Conservation (phyloP, 2,113 vertebrate genomes). For the Seriola dumerili region DNA sequence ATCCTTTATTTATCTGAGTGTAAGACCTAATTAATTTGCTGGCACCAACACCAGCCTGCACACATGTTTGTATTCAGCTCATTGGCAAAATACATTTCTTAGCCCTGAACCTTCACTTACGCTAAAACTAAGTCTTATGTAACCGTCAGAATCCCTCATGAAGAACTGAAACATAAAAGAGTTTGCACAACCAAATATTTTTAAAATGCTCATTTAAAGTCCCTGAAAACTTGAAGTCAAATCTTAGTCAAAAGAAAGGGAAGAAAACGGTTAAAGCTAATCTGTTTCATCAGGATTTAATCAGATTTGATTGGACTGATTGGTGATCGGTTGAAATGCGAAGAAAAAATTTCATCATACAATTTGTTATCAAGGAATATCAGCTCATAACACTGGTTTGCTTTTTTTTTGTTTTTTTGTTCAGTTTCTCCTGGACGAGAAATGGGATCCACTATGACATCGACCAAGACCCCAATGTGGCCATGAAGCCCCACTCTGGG, state of each 20-base stretch:
- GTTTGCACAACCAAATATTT: background rate
- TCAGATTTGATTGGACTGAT: background rate
- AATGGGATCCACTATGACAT: conserved; percentile 96
- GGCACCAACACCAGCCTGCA: background rate
- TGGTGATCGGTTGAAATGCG: no score
- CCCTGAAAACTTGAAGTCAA: background rate
- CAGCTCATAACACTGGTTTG: background rate
- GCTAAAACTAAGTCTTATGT: background rate
- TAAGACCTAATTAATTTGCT: conserved; percentile 1
- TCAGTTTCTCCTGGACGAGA: conserved; percentile 96
- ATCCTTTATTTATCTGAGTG: background rate
- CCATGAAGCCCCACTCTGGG: conserved; percentile 91
- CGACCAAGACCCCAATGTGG: conserved; percentile 90
- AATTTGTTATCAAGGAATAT: background rate
- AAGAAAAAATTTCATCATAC: background rate
- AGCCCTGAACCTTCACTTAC: background rate
- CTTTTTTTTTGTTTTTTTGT: background rate
- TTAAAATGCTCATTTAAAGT: background rate
- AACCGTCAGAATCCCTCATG: background rate
- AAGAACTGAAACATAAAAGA: background rate
- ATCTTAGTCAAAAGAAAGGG: background rate
- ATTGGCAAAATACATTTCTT: background rate
- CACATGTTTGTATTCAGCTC: background rate
- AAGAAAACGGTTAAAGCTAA: background rate
- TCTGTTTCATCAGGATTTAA: background rate